Evolutionary conservation across 2,888 invertebrate species (phyloP).

Genomic region (Chironomus riparius): DNA sequence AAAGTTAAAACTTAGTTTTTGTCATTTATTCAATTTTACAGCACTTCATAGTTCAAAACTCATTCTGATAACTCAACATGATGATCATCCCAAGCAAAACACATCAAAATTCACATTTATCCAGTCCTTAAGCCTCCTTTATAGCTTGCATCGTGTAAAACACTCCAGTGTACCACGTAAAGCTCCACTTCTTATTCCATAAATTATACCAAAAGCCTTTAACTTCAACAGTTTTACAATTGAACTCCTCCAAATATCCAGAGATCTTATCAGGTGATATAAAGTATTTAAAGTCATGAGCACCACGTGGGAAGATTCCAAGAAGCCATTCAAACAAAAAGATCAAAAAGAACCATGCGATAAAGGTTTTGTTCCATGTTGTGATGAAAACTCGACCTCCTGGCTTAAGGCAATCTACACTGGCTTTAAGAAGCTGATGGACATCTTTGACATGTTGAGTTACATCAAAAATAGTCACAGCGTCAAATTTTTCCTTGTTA

Average conservation of each 20-base stretch:
- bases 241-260: conserved; percentile 55
- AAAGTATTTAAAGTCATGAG: conserved; percentile 88
- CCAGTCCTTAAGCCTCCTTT: too few species aligned
- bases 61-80: too few species aligned
- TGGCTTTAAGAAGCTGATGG: conserved; percentile 56
- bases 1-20: too few species aligned
- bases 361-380: conserved; percentile 52
- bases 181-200: conserved; percentile 64
- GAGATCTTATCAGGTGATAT: conserved; percentile 70
- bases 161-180: conserved; percentile 55
- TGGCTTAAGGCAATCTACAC: conserved; percentile 49
- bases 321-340: conserved; percentile 69
- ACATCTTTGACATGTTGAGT: conserved; percentile 78
- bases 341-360: conserved; percentile 63
- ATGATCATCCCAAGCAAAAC: too few species aligned
- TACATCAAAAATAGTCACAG: conserved; percentile 79
- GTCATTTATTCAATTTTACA: too few species aligned
- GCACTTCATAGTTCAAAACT: too few species aligned
- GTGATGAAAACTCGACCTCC: conserved; percentile 62
- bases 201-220: conserved; percentile 76
- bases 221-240: conserved; percentile 57
- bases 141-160: conserved; percentile 78
- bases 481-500: conserved; percentile 57
- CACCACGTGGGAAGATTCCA: conserved; percentile 65
- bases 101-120: too few species aligned